phyloP scores from a whole-genome alignment of 1,140 invertebrate genomes.

The Pinna nobilis region DNA sequence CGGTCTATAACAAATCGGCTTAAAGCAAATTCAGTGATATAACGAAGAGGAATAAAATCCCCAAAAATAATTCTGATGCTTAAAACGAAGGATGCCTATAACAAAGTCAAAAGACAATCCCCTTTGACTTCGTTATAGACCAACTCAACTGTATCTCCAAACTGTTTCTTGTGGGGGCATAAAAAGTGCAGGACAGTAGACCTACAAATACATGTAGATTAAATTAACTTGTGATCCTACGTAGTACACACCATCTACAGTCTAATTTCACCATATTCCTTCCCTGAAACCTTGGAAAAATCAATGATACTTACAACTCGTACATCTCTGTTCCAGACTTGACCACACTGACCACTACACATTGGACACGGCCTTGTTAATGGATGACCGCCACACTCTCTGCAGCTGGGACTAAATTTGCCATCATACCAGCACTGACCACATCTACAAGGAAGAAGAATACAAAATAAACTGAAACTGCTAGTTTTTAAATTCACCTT shows the following conservation, averaged over 20 bases:
- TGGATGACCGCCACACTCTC: conserved; percentile 88
- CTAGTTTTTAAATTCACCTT: not conserved
- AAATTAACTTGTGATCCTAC: too few species aligned
- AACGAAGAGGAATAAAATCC: too few species aligned
- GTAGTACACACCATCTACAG: too few species aligned
- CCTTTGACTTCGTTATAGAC: too few species aligned
- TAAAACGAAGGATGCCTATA: too few species aligned
- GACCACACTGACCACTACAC: conserved; percentile 84
- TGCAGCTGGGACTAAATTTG: conserved; percentile 86
- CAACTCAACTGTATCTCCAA: too few species aligned
- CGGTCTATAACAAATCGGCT: too few species aligned
- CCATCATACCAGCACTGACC: conserved; percentile 88
- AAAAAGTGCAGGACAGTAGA: not conserved
- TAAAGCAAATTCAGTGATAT: too few species aligned
- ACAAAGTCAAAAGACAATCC: too few species aligned
- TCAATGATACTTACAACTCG: conserved; percentile 82
- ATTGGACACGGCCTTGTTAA: conserved; percentile 84
- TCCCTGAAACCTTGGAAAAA: too few species aligned
- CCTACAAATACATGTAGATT: not conserved
- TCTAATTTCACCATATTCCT: too few species aligned
- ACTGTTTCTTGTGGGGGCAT: not conserved
- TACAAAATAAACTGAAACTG: conserved; percentile 10
- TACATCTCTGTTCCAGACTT: conserved; percentile 85
- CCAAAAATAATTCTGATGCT: too few species aligned
- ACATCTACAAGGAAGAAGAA: conserved; percentile 80